Evolutionary conservation across 2,797 vertebrate genomes (phyloP), one percentile per base, ranked within the genome.

Genomic region (Remorina albescens): DNA sequence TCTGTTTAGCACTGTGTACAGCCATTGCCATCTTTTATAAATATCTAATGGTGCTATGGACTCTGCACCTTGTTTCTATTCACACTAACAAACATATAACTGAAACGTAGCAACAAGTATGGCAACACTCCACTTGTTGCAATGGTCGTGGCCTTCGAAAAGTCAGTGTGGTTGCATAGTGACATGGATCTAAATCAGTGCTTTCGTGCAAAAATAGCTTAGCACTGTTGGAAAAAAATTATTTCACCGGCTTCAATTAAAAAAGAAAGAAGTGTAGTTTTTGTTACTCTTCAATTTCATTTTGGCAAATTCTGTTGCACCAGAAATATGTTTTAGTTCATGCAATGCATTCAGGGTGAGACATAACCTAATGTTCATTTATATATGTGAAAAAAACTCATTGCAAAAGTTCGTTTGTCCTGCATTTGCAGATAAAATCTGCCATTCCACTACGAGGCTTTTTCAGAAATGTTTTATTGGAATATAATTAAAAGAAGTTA

Each of bases 1-100:
- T 93, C 88, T 94, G 82, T 91, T 95, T 93, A 93, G 83, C 55
- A 30, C 50, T 49, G 51, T 67, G 56, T 9, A 8, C 92, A 93
- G 87, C 83, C 87, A 82, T 78, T 89, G 91, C 79, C 91, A 92
- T 94, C 88, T 92, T 92, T 94, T 91, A 67, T 59, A 69, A 70
- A 58, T 93, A 91, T 91, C 93, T 94, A 91, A 93, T 92, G 78
- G 10, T 79, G 74, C 83, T 57, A 55, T 21, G 13, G 42, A 59
- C 32, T 59, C 21, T 66, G n/a, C 92, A 94, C 94, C 94, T 95
- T 94, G 94, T 91, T 94, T 91, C 89, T 86, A 92, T 94, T 91
- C 39, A 54, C 15, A 5, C 23, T 25, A n/a, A 16, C 53, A 64
- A 41, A 59, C 47, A 8, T 18, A 1, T 15, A 61, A 56, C 4